Percentiles rank a stretch among this genome's conserved stretches.
These are phyloP conservation scores for Exaiptasia diaphana DNA, from an alignment of 64 coral and sea anemone genomes.

Conservation along the genomic window DNA sequence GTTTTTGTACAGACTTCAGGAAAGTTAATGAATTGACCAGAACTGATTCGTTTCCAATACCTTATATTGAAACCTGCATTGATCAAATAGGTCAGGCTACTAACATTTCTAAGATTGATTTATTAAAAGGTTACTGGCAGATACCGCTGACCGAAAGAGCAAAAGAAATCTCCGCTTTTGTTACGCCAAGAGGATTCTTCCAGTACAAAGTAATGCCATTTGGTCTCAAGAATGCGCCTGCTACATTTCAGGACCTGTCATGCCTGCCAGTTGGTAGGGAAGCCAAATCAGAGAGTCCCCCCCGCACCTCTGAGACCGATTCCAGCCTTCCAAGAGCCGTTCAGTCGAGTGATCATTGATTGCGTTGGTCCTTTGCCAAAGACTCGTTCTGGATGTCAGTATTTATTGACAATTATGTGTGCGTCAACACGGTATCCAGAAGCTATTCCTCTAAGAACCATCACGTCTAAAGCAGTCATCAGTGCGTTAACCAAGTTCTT, in stretches of 20 bases:
- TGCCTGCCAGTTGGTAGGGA: conserved; percentile 41
- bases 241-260: conserved; percentile 20
- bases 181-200: background rate
- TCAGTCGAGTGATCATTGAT: conserved; percentile 27
- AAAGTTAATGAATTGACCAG: background rate
- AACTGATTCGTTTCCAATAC: conserved; percentile 44
- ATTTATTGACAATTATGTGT: conserved; percentile 5
- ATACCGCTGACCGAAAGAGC: background rate
- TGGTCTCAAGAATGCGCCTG: background rate
- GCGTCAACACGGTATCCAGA: conserved; percentile 51
- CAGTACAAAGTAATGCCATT: conserved; percentile 26
- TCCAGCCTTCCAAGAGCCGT: conserved; percentile 17
- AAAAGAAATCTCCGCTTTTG: conserved; percentile 21
- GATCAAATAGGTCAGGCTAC: background rate
- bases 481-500: conserved; percentile 55
- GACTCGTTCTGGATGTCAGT: conserved; percentile 15
- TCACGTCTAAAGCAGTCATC: conserved; percentile 31
- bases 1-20: background rate
- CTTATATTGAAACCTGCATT: conserved; percentile 7
- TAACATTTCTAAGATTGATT: conserved; percentile 17
- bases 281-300: conserved; percentile 15
- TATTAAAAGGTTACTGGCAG: conserved; percentile 44
- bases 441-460: conserved; percentile 59
- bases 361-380: conserved; percentile 40
- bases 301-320: conserved; percentile 39